Conservation (phyloP, 2,113 vertebrate species). For the Laterallus jamaicensis region DNA sequence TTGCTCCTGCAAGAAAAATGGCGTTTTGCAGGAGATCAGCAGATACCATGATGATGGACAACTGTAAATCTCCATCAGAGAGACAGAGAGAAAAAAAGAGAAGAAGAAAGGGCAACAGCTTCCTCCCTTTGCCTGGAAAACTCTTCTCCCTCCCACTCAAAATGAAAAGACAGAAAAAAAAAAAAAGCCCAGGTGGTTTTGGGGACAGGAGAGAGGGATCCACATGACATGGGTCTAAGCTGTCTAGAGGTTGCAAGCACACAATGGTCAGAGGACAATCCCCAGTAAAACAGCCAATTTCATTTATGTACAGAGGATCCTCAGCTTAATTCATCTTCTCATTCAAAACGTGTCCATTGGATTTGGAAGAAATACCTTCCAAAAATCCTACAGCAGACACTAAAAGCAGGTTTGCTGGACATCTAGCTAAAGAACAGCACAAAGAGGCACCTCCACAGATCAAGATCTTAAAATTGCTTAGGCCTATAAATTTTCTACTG, state of each 20-base stretch:
- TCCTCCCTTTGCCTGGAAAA: background rate
- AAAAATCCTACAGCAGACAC: background rate
- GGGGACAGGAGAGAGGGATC: background rate
- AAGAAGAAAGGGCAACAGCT: background rate
- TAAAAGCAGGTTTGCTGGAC: background rate
- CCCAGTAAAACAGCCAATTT: background rate
- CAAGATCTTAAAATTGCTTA: background rate
- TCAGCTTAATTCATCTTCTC: background rate
- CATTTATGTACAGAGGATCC: background rate
- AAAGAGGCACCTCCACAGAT: background rate
- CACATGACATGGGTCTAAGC: background rate
- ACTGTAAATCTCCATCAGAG: background rate
- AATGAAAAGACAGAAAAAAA: background rate
- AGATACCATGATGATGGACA: background rate
- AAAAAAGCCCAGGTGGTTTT: background rate
- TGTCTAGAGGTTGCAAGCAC: background rate
- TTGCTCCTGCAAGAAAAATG: background rate
- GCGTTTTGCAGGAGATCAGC: background rate
- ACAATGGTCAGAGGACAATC: background rate
- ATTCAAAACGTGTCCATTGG: background rate
- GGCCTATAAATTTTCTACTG: background rate
- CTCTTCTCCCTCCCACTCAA: background rate
- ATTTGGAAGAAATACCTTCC: constrained; percentile 18
- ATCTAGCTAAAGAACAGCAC: background rate
- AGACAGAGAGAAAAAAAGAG: background rate